Base-by-base conservation (phyloP, 2,113 vertebrate genomes). In the Elephas maximus region DNA sequence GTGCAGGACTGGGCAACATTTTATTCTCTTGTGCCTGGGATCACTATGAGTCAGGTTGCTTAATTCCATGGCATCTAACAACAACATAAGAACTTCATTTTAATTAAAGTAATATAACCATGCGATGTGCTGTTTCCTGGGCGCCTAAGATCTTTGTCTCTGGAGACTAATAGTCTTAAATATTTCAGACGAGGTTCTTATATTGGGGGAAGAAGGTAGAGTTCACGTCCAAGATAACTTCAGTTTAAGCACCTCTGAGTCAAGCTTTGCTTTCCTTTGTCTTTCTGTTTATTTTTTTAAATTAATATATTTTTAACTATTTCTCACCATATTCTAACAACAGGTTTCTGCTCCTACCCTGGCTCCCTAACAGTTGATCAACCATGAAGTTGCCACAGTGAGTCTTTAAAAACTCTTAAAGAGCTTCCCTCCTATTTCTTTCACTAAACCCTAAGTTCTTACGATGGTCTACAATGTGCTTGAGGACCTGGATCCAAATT, bases 401-500 rank as follows among this genome's bases (percentile, higher is more conserved):
- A 62, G 18, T 44, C 28, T 18, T 44, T 41, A 65, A 41, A 53
- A 26, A 37, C 14, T 14, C 21, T 2, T 63, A 18, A n/a, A 14
- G 23, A 30, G 17, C 9, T 90, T 4, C 30, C 9, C 86, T 4
- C 30, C 8, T 2, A 6, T 87, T 77, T 85, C 15, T 44, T 84
- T 91, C 1, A 33, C 7, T n/a, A 80, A 79, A 41, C 28, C 20
- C 33, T 87, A 69, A 17, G n/a, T 78, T 79, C 23, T 60, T 84
- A 21, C 0, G 2, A 33, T 26, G 48, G 10, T 8, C 37, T 62
- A 71, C 28, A 20, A 71, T 24, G 24, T 14, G 17, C 41, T 33
- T 8, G 10, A 3, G 2, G 5, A 9, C 17, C 10, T 87, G 44
- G 30, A 91, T 7, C 7, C 44, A 15, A 8, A 0, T 1, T 26